Evolutionary conservation across 2,113 vertebrate species (phyloP).

Genomic region (Psittacula cyanocephala): DNA sequence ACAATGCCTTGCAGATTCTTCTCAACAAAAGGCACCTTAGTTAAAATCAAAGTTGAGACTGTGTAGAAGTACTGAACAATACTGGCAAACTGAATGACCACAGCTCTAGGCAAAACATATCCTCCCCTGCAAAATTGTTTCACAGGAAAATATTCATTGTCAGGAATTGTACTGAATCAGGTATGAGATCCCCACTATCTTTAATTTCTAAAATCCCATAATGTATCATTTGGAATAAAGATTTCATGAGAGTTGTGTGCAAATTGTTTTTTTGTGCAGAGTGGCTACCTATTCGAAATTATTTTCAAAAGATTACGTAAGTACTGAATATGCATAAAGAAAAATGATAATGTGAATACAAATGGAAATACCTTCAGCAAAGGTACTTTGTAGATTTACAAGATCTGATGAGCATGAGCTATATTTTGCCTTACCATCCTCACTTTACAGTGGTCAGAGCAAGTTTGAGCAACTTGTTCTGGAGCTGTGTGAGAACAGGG

Average conservation of each 20-base stretch:
- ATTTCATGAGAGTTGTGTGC: background rate
- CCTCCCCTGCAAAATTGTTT: background rate
- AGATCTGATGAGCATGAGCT: background rate
- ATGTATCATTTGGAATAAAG: background rate
- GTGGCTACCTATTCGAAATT: background rate
- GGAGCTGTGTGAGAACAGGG: background rate
- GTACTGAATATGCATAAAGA: background rate
- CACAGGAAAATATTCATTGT: background rate
- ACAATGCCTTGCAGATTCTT: background rate
- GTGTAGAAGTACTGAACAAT: background rate
- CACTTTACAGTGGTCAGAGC: background rate
- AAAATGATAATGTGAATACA: background rate
- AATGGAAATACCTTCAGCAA: background rate
- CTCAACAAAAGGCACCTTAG: background rate
- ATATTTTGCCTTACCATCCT: background rate
- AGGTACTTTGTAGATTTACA: background rate
- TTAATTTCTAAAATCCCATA: background rate
- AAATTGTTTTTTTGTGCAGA: background rate
- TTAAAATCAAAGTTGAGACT: background rate
- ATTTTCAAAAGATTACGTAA: background rate
- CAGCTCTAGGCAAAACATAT: background rate
- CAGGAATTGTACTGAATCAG: background rate
- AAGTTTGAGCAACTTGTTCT: background rate
- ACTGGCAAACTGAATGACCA: background rate
- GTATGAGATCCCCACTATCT: background rate